phyloP scores from a whole-genome alignment of 2,888 invertebrate species.

The Melangyna quadrimaculata region DNA sequence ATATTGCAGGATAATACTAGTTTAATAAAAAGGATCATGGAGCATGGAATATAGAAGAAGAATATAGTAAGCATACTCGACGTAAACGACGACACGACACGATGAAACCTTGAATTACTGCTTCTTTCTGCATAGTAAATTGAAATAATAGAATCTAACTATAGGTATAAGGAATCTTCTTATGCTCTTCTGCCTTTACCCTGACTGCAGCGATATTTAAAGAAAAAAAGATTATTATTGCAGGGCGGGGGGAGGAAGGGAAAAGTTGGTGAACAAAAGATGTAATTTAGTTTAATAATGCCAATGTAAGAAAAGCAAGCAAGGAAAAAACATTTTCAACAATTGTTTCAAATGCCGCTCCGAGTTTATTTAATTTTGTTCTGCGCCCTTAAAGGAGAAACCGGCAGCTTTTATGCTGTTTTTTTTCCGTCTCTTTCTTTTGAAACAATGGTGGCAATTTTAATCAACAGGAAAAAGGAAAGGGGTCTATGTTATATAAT shows the following conservation, averaged over 20 bases:
- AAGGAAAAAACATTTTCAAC: background rate
- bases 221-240: constrained; percentile 1
- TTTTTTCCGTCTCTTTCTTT: background rate
- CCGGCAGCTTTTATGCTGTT: background rate
- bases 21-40: constrained; percentile 42
- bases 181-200: background rate
- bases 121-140: constrained; percentile 22
- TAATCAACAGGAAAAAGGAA: background rate
- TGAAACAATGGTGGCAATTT: constrained; percentile 26
- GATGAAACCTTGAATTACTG: constrained; percentile 6
- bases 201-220: constrained; percentile 18
- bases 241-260: no score
- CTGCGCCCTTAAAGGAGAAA: background rate
- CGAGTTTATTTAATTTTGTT: background rate
- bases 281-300: constrained; percentile 7
- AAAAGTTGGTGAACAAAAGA: background rate
- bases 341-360: constrained; percentile 10
- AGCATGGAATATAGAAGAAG: background rate
- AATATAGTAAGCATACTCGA: background rate
- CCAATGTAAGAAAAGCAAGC: background rate
- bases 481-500: background rate
- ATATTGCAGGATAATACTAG: constrained; percentile 23
- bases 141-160: constrained; percentile 5
- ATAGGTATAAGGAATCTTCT: background rate
- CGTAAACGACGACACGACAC: background rate